Evolutionary conservation across 2,888 invertebrate genomes (phyloP).

Genomic region (Stenoptilia bipunctidactyla): DNA sequence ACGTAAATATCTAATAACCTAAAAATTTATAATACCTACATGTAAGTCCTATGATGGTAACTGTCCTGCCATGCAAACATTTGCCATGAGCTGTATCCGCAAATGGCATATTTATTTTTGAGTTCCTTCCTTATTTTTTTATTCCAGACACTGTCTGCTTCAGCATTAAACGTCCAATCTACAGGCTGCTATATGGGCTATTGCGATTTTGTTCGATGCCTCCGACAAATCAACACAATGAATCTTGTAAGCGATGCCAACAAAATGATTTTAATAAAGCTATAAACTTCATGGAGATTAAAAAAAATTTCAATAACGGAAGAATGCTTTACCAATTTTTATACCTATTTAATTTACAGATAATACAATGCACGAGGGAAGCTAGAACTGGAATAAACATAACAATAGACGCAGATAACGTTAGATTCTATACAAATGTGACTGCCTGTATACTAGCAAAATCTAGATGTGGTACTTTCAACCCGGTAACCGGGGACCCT

Average conservation of each 20-base stretch:
- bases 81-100: too few species aligned
- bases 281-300: too few species aligned
- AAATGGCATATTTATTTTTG: too few species aligned
- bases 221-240: conserved; percentile 67
- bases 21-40: too few species aligned
- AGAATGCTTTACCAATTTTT: too few species aligned
- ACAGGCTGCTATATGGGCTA: conserved; percentile 71
- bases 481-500: conserved; percentile 75
- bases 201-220: conserved; percentile 73
- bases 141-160: conserved; percentile 41
- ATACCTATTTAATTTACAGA: conserved; percentile 35
- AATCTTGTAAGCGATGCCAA: conserved; percentile 69
- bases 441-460: conserved; percentile 76
- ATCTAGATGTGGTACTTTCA: conserved; percentile 71
- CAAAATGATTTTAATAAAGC: too few species aligned
- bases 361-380: conserved; percentile 65
- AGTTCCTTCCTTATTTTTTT: too few species aligned
- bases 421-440: conserved; percentile 72
- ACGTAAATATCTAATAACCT: too few species aligned
- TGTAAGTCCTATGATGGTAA: too few species aligned
- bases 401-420: conserved; percentile 57
- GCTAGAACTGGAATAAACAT: conserved; percentile 61
- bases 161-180: conserved; percentile 56
- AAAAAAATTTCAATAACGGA: too few species aligned
- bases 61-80: too few species aligned